Percentiles rank a stretch among this genome's conserved stretches.
These are phyloP conservation scores for Chrysopa pallens DNA, from an alignment of 1,140 invertebrate genomes.

Conservation along the genomic window DNA sequence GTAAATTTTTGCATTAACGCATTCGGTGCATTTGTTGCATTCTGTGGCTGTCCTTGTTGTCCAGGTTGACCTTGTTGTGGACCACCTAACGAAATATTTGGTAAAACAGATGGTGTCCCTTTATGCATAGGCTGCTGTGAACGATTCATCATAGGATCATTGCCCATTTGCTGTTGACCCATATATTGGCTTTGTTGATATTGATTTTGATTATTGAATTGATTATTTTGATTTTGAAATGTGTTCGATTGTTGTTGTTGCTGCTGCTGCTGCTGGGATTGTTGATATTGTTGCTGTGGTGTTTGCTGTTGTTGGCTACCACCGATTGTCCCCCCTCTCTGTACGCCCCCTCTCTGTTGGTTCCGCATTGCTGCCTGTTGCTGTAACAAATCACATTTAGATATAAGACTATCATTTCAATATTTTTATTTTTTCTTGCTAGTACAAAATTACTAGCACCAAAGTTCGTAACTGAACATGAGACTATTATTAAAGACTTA, in stretches of 20 bases:
- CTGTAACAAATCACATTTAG: neutral
- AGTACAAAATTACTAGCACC: no score
- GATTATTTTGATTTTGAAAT: constrained; percentile 4
- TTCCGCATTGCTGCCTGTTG: neutral
- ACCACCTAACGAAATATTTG: constrained; percentile 27
- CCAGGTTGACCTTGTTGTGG: constrained; percentile 9
- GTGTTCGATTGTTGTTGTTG: constrained; percentile 8
- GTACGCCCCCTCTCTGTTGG: constrained; percentile 20
- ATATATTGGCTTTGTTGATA: constrained; percentile 9
- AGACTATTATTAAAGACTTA: no score
- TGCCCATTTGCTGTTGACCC: constrained; percentile 24
- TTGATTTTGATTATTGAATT: constrained; percentile 4
- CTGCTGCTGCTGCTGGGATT: constrained; percentile 6
- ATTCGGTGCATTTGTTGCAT: constrained; percentile 28
- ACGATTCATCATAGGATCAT: constrained; percentile 19
- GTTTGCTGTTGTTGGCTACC: constrained; percentile 14
- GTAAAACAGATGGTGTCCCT: constrained; percentile 38
- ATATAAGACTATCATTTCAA: neutral
- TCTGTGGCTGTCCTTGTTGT: constrained; percentile 23
- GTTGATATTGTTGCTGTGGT: constrained; percentile 3
- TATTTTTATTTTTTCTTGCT: no score
- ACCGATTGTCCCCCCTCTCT: constrained; percentile 21
- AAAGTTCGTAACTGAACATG: no score
- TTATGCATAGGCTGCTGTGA: constrained; percentile 10
- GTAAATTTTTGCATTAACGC: constrained; percentile 68